phyloP scores from a whole-genome alignment of 2,113 vertebrate species.

The Puntigrus tetrazona region DNA sequence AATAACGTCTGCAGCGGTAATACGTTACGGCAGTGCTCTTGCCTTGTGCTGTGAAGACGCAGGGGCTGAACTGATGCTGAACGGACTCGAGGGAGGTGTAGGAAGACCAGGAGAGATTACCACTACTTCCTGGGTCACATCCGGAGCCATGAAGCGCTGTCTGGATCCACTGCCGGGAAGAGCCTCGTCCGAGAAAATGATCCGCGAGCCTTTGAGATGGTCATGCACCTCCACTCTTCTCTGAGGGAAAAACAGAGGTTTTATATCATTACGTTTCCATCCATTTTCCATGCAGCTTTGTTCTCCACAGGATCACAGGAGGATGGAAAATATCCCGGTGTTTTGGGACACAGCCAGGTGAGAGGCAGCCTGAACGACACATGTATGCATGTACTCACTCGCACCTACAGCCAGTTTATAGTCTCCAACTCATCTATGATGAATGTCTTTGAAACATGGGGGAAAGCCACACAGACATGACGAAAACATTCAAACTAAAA shows the following conservation, averaged over 20 bases:
- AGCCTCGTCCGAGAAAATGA: slow-evolving; percentile 62
- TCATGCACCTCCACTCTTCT: slow-evolving; percentile 59
- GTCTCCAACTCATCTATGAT: neutral
- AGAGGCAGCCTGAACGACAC: neutral
- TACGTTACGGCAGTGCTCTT: slow-evolving; percentile 32
- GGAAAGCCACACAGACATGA: neutral
- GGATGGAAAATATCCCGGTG: neutral
- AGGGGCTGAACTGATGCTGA: slow-evolving; percentile 5
- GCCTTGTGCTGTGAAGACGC: slow-evolving; percentile 63
- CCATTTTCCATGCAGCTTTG: neutral
- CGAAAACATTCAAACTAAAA: too few relatives aligned
- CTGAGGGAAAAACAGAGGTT: slow-evolving; percentile 52
- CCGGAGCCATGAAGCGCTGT: slow-evolving; percentile 63
- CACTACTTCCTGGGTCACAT: slow-evolving; percentile 68
- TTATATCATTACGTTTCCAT: neutral
- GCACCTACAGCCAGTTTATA: neutral
- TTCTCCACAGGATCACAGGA: neutral
- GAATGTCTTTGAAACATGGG: neutral
- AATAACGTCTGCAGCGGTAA: neutral
- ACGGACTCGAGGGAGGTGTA: slow-evolving; percentile 68
- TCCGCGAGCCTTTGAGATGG: slow-evolving; percentile 67
- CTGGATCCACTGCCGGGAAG: slow-evolving; percentile 29
- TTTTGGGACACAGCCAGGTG: neutral
- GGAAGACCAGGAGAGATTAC: slow-evolving; percentile 75
- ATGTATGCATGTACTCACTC: neutral